phyloP scores from a whole-genome alignment of 2,888 invertebrate genomes.

The Diploptera punctata region DNA sequence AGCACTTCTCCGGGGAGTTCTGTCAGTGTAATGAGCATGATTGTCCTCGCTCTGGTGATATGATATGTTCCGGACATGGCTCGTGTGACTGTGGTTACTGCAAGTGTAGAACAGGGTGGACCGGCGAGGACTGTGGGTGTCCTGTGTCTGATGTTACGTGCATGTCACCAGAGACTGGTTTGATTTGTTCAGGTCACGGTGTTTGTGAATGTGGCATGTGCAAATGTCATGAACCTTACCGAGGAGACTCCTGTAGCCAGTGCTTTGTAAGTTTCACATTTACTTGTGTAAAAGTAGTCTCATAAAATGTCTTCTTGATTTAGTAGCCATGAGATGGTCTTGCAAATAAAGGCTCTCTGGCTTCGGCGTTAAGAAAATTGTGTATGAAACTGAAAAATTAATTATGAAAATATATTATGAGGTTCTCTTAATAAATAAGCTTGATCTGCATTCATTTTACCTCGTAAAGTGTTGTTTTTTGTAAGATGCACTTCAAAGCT shows the following conservation, averaged over 20 bases:
- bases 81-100: slow-evolving; percentile 71
- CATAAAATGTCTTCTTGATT: too few relatives aligned
- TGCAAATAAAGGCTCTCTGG: too few relatives aligned
- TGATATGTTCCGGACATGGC: slow-evolving; percentile 64
- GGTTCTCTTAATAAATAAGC: too few relatives aligned
- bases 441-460: too few relatives aligned
- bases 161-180: slow-evolving; percentile 51
- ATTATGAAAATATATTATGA: too few relatives aligned
- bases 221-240: slow-evolving; percentile 63
- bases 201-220: slow-evolving; percentile 74
- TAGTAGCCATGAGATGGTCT: too few relatives aligned
- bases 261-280: slow-evolving; percentile 61
- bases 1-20: slow-evolving; percentile 62
- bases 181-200: slow-evolving; percentile 69
- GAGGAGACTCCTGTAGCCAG: slow-evolving; percentile 70
- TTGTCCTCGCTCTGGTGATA: slow-evolving; percentile 63
- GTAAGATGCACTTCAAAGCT: too few relatives aligned
- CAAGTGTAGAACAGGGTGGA: slow-evolving; percentile 66
- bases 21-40: slow-evolving; percentile 83
- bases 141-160: slow-evolving; percentile 60
- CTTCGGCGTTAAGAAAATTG: too few relatives aligned
- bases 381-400: too few relatives aligned
- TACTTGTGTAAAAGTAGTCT: too few relatives aligned
- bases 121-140: slow-evolving; percentile 68
- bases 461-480: too few relatives aligned